Base-by-base conservation (phyloP, 2,888 invertebrate genomes). In the Sthenelais limicola region DNA sequence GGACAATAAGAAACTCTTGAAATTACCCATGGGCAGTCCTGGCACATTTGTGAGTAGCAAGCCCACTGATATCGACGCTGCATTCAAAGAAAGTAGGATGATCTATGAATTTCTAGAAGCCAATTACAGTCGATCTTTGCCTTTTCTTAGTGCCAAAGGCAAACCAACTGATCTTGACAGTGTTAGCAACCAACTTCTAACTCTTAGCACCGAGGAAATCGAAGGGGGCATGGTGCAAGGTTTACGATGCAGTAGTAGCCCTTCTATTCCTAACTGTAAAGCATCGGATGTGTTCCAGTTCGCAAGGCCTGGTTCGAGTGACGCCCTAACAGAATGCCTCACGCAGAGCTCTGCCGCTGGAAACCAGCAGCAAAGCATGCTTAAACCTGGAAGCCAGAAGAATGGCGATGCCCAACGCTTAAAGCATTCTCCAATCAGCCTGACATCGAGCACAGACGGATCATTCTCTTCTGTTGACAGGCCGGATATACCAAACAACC, bases 71-170 rank as follows among this genome's bases (percentile, higher is more conserved):
- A 62, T 62, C 15, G 62, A 62, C 24, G 62, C 62, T 38, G 62
- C 62, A 12, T 62, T 21, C 62, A 62, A 62, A 24, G 62, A 62
- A 26, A 62, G 62, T 43, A 21, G 62, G n/a, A 62, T 38, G 62
- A 38, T 62, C 1, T 62, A 62, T 21, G 62, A 62, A 5, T 28
- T 62, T 9, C 12, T 62, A 24, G 62, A 62, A 28, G 62, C 62
- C 35, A 62, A 62, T 38, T 62, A 62, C 62, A 62, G 62, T 38
- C 62, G 62, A 35, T 62, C 62, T 15, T 26, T 62, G 38, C 62
- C 62, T 12, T 62, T 62, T 26, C 38, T 62, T n/a, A 62, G 62
- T 38, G 56, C 56, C 12, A 56, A 56, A 24, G 62, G 62, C 38
- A 62, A 62, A 21, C 62, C 62, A 7, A 62, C 62, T 3, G 62